Evolutionary conservation across 92 coral and sea anemone genomes (phyloP).

Genomic region (Micromussa lordhowensis): DNA sequence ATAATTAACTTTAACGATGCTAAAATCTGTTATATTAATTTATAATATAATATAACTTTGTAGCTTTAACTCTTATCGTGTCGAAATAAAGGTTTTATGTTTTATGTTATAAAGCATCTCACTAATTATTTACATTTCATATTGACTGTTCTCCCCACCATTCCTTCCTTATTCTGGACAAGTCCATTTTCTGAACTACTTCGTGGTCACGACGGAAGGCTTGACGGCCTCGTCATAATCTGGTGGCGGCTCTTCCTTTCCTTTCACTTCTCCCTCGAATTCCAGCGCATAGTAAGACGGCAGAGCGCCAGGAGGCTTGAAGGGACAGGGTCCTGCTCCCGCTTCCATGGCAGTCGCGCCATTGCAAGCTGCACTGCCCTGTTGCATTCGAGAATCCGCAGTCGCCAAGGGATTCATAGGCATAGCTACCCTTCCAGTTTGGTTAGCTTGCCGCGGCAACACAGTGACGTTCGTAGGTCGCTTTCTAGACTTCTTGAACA

Average conservation of each 20-base stretch:
- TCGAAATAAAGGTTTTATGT: no score
- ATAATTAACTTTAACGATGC: not conserved
- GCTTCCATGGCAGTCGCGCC: conserved; percentile 15
- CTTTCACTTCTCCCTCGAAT: conserved; percentile 3
- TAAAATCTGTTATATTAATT: not conserved
- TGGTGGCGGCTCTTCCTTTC: conserved; percentile 35
- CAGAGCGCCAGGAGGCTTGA: conserved; percentile 40
- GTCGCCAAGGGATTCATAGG: not conserved
- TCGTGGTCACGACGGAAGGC: not conserved
- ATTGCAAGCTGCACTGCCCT: not conserved
- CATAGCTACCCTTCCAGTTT: not conserved
- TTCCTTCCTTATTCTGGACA: not conserved
- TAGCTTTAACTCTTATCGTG: no score
- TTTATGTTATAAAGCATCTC: not conserved
- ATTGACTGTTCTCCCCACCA: not conserved
- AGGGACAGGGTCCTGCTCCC: conserved; percentile 3
- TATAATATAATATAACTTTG: no score
- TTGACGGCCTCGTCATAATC: conserved; percentile 59
- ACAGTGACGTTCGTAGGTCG: not conserved
- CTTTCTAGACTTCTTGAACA: conserved; percentile 9
- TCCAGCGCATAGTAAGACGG: conserved; percentile 62
- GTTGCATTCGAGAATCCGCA: not conserved
- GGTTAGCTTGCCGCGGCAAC: not conserved
- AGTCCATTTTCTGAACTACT: not conserved
- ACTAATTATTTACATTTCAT: not conserved